phyloP scores from a whole-genome alignment of 2,113 vertebrate species.

The Coptodon bakossiorum region DNA sequence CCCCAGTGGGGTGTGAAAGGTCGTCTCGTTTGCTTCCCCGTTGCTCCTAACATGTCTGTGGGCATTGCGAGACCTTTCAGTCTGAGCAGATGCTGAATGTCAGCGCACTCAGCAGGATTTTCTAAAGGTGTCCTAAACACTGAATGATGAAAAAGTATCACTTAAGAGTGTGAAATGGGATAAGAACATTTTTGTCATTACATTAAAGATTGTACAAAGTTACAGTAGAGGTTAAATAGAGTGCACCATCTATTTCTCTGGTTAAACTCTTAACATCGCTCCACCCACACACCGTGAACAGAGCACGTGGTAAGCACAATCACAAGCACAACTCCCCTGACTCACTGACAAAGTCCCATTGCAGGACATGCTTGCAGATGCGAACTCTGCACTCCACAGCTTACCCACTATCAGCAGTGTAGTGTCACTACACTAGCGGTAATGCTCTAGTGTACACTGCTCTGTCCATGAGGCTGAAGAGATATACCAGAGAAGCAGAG shows the following conservation, averaged over 20 bases:
- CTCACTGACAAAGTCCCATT: not conserved
- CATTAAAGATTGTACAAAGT: not conserved
- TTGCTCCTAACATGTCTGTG: slow-evolving; percentile 9
- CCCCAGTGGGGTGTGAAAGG: slow-evolving; percentile 7
- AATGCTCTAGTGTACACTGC: not conserved
- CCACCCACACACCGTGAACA: not conserved
- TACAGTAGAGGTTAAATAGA: not conserved
- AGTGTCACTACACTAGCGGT: not conserved
- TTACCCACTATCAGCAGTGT: not conserved
- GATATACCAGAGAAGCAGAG: not conserved
- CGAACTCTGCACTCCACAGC: not conserved
- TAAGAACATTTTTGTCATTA: not conserved
- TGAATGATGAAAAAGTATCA: not conserved
- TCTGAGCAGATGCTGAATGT: slow-evolving; percentile 16
- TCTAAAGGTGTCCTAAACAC: not conserved
- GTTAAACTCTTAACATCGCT: not conserved
- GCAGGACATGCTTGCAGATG: not conserved
- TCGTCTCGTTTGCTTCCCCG: slow-evolving; percentile 10
- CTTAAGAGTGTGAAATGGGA: not conserved
- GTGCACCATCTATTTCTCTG: not conserved
- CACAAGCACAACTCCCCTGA: not conserved
- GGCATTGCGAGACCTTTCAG: slow-evolving; percentile 2
- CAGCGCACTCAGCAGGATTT: not conserved
- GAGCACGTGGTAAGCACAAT: not conserved
- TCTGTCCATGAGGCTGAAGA: not conserved